These are phyloP conservation scores for Hetaerina titia DNA, from an alignment of 2,888 invertebrate species.

Conservation along the genomic window DNA sequence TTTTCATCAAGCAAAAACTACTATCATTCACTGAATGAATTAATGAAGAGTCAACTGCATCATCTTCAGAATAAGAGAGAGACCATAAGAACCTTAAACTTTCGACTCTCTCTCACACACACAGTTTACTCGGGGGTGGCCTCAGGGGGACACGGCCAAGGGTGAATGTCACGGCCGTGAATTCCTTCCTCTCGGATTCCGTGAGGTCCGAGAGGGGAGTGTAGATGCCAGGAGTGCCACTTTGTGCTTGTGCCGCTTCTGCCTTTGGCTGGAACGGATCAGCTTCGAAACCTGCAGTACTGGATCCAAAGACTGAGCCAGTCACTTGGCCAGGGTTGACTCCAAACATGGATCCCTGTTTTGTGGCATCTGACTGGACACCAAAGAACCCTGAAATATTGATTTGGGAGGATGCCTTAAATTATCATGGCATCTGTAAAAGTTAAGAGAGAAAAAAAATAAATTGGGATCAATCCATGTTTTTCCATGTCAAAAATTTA, in stretches of 20 bases:
- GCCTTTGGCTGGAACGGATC: background rate
- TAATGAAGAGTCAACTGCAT: no score
- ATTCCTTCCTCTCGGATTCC: background rate
- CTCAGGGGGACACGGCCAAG: conserved; percentile 19
- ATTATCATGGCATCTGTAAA: no score
- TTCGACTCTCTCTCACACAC: background rate
- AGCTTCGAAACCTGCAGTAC: background rate
- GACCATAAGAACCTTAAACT: no score
- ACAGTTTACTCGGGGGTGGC: conserved; percentile 20
- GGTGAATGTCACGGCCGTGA: conserved; percentile 36
- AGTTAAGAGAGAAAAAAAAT: no score
- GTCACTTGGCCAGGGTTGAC: background rate
- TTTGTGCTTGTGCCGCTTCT: background rate
- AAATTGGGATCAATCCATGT: no score
- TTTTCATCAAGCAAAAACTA: no score
- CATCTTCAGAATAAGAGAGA: no score
- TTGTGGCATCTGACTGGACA: background rate
- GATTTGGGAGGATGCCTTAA: background rate
- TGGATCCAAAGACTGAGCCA: background rate
- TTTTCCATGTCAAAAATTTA: no score
- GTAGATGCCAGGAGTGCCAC: background rate
- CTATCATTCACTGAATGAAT: no score
- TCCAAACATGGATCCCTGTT: background rate
- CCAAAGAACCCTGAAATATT: conserved; percentile 23
- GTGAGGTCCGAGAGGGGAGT: conserved; percentile 13